Evolutionary conservation across 2,888 invertebrate genomes (phyloP).

Genomic region (Lingula anatina): DNA sequence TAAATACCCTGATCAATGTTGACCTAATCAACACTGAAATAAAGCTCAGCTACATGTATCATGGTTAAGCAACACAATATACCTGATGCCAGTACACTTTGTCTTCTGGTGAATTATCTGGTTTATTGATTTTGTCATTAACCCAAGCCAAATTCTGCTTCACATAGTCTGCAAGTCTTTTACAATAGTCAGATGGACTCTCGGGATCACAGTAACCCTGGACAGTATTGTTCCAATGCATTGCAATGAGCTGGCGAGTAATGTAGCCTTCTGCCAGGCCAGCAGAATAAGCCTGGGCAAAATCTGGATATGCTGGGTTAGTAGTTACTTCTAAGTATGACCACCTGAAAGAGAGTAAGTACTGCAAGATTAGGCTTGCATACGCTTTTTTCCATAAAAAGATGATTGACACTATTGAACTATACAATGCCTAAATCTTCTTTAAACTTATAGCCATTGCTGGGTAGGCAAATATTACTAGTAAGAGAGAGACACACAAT

Average conservation of each 20-base stretch:
- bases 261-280: constrained; percentile 78
- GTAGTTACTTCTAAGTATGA: constrained; percentile 76
- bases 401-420: no score
- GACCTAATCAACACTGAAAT: no score
- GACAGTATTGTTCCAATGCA: constrained; percentile 71
- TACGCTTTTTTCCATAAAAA: no score
- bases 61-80: no score
- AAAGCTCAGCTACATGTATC: no score
- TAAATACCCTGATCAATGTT: no score
- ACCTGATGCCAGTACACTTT: constrained; percentile 81
- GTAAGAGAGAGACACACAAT: no score
- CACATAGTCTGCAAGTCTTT: constrained; percentile 63
- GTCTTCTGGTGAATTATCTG: constrained; percentile 60
- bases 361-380: no score
- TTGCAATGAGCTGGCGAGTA: constrained; percentile 68
- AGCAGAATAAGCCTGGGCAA: constrained; percentile 79
- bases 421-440: no score
- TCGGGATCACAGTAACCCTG: constrained; percentile 56
- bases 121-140: constrained; percentile 58
- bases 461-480: no score
- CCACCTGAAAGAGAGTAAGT: constrained; percentile 74
- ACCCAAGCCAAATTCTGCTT: constrained; percentile 63
- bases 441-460: no score
- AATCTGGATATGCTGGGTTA: constrained; percentile 67
- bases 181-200: constrained; percentile 57